Base-by-base conservation (phyloP, 2,888 invertebrate species). In the Girardia tigrina region DNA sequence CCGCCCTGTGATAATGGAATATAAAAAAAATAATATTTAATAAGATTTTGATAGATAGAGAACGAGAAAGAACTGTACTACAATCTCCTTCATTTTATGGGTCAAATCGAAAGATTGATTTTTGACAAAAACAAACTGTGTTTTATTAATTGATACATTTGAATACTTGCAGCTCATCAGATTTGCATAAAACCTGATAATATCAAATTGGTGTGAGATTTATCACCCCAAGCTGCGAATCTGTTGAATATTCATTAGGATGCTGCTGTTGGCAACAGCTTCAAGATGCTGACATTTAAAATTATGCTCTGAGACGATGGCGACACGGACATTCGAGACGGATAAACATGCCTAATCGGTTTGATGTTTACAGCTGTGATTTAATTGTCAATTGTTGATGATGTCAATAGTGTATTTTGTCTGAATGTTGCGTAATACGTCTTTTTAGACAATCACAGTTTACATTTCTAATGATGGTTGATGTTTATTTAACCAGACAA, bases 201-300 rank as follows among this genome's bases (percentile, higher is more conserved):
- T 56, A 56, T 56, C 56, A 56, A 56, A 56, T n/a, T 56, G 56
- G 23, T 56, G 56, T 56, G 56, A 56, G 56, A 56, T 56, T 56
- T 56, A 56, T 56, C 56, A 56, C 56, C 56, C 36, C 56, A n/a
- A 56, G 56, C 56, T 56, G 56, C 23, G 56, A 56, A 16, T 12
- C 8, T 20, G 56, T 56, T 56, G 56, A 56, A 56, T 56, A 56
- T 56, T 56, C 56, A 56, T 56, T n/a, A 56, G 56, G n/a, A 8
- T 56, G 56, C 56, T 56, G 56, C 56, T 56, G 56, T 56, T 56
- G 56, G 56, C 56, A 56, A 56, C 56, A 56, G 56, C n/a, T 23
- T 56, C n/a, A 56, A 56, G 56, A 56, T 56, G 56, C 56, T 56
- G 56, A 56, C 56, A 56, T 56, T 56, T 23, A 56, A 56, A 56